Evolutionary conservation across 2,888 invertebrate genomes (phyloP).

Genomic region (Hyposoter dolosus): DNA sequence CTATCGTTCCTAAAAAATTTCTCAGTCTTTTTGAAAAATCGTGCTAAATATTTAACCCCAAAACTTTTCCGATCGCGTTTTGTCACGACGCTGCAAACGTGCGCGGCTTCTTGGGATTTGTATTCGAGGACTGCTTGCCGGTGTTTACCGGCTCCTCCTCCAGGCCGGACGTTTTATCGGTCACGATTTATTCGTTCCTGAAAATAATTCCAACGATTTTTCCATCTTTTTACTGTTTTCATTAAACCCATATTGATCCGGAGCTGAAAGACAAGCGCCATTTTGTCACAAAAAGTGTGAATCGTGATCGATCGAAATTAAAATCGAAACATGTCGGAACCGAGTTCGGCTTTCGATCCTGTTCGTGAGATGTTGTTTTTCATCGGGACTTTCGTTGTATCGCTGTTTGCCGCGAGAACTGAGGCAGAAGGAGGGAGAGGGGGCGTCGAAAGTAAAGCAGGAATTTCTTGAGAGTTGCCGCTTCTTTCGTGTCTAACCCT

Average conservation of each 20-base stretch:
- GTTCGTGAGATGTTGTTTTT: conserved; percentile 23
- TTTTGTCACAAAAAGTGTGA: conserved; percentile 48
- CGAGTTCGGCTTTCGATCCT: conserved; percentile 1
- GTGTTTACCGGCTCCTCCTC: neutral
- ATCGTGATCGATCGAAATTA: conserved; percentile 45
- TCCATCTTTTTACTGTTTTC: neutral
- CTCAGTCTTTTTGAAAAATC: conserved; percentile 32
- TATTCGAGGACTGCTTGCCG: neutral
- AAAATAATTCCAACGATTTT: neutral
- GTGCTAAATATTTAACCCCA: neutral
- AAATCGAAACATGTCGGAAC: conserved; percentile 50
- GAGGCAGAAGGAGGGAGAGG: neutral
- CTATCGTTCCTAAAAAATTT: neutral
- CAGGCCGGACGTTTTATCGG: neutral
- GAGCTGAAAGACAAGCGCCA: neutral
- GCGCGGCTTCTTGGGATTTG: neutral
- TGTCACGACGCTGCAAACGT: neutral
- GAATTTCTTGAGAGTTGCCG: conserved; percentile 38
- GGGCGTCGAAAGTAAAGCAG: conserved; percentile 40
- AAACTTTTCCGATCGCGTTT: conserved; percentile 10
- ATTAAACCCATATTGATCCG: neutral
- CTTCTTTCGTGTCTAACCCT: conserved; percentile 43
- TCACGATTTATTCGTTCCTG: neutral
- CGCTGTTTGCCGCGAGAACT: neutral
- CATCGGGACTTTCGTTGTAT: conserved; percentile 1